Evolutionary conservation across 2,888 invertebrate species (phyloP).

Genomic region (Oligia fasciuncula): DNA sequence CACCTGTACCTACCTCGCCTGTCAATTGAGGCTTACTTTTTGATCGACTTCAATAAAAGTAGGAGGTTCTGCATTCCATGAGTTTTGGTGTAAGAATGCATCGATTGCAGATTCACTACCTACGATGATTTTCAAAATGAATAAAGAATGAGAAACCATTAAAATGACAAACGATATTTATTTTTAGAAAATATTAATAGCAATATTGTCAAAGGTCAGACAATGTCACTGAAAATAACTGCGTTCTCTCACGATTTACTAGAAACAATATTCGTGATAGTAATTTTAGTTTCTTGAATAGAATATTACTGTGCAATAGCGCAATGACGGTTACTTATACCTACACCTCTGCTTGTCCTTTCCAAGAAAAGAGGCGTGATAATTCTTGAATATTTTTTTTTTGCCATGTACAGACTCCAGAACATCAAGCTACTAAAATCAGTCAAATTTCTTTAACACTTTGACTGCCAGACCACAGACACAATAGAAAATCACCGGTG

Average conservation of each 20-base stretch:
- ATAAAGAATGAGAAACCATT: background rate
- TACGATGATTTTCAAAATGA: background rate
- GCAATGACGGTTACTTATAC: background rate
- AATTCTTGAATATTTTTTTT: background rate
- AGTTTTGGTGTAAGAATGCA: background rate
- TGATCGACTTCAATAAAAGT: background rate
- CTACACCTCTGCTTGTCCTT: background rate
- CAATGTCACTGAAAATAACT: conserved; percentile 23
- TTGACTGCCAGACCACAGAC: too few relatives aligned
- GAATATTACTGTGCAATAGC: background rate
- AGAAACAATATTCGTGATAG: conserved; percentile 25
- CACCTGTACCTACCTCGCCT: background rate
- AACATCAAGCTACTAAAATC: too few relatives aligned
- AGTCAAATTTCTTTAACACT: too few relatives aligned
- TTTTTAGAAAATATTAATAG: conserved; percentile 27
- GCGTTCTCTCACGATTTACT: conserved; percentile 25
- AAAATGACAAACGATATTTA: conserved; percentile 1
- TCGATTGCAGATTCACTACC: background rate
- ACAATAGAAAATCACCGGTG: too few relatives aligned
- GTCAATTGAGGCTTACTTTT: background rate
- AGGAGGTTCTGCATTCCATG: background rate
- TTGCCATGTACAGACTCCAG: background rate
- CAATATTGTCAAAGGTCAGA: conserved; percentile 29
- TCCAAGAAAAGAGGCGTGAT: background rate
- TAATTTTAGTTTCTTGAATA: conserved; percentile 21